Percentiles rank a stretch among this genome's conserved stretches.
Evolutionary conservation across 2,888 invertebrate species (phyloP).

Genomic region (Drosophila demipolita): DNA sequence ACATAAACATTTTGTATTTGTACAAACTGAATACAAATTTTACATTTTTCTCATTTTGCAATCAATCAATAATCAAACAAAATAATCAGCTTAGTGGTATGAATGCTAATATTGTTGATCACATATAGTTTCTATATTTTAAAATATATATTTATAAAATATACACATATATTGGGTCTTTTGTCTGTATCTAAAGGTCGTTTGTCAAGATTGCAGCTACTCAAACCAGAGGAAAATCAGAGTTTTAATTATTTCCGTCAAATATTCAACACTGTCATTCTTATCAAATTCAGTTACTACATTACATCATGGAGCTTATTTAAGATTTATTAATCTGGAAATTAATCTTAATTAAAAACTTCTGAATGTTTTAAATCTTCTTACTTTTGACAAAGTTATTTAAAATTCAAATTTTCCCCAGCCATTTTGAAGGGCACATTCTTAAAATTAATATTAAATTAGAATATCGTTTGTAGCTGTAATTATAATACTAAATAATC

Average conservation of each 20-base stretch:
- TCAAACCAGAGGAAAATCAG: constrained; percentile 18
- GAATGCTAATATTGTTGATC: constrained; percentile 26
- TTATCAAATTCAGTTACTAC: constrained; percentile 28
- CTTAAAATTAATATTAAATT: background rate
- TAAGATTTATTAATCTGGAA: background rate
- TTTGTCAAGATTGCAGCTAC: constrained; percentile 13
- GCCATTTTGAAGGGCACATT: background rate
- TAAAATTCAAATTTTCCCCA: background rate
- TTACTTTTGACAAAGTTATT: background rate
- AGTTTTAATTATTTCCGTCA: constrained; percentile 47
- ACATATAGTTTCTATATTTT: background rate
- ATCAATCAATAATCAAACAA: constrained; percentile 63
- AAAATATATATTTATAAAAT: background rate
- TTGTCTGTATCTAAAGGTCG: constrained; percentile 28
- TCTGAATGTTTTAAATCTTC: background rate
- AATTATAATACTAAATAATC: background rate
- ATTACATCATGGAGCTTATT: background rate
- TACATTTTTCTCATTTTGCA: constrained; percentile 39
- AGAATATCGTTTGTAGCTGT: background rate
- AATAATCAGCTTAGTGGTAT: constrained; percentile 29
- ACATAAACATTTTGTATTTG: constrained; percentile 32
- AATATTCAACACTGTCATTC: constrained; percentile 24
- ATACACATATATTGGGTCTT: constrained; percentile 5
- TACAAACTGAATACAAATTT: constrained; percentile 57
- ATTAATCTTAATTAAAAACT: background rate